Base-by-base conservation (phyloP, 1,140 invertebrate genomes). In the Ips typographus region DNA sequence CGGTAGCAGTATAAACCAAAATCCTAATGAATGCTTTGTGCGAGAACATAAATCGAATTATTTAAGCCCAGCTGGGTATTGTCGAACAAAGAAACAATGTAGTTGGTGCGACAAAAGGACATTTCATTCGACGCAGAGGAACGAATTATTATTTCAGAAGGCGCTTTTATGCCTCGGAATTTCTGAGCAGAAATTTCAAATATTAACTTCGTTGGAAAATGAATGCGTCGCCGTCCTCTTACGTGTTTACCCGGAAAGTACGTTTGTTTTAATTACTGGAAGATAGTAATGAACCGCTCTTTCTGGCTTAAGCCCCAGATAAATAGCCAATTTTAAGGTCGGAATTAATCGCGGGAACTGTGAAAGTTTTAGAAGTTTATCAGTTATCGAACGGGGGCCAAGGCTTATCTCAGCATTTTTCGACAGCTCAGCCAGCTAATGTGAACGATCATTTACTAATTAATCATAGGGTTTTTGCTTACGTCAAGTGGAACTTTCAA, bases 71-170 rank as follows among this genome's bases (percentile, higher is more conserved):
- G 52, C 4, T 55, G n/a, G 52, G 52, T n/a, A 55, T 49, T 49
- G 52, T 55, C 52, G 52, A 55, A 55, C 52, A 55, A 55, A 55
- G 52, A 55, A 55, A 55, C 52, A 55, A 55, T 55, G 52, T 55
- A 55, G 52, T 38, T 55, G n/a, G 44, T 37, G 37, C 52, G 52
- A 36, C 8, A 55, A 55, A 36, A 37, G 8, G 37, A 22, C 52
- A 55, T 55, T 55, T 37, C 52, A 55, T 55, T 55, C 5, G 52
- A 55, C 7, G 44, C 44, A 49, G 44, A 22, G 44, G 7, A 49
- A 22, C 44, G 44, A 49, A 49, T 49, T 49, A 49, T 49, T 49
- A 49, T 49, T 49, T 49, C 44, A 49, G 44, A 49, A 49, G 44
- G 44, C 22, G 44, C 44, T 49, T 49, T 49, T 49, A 49, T 49